These are phyloP conservation scores for Lordiphosa clarofinis DNA, from an alignment of 1,140 invertebrate species.

Conservation along the genomic window DNA sequence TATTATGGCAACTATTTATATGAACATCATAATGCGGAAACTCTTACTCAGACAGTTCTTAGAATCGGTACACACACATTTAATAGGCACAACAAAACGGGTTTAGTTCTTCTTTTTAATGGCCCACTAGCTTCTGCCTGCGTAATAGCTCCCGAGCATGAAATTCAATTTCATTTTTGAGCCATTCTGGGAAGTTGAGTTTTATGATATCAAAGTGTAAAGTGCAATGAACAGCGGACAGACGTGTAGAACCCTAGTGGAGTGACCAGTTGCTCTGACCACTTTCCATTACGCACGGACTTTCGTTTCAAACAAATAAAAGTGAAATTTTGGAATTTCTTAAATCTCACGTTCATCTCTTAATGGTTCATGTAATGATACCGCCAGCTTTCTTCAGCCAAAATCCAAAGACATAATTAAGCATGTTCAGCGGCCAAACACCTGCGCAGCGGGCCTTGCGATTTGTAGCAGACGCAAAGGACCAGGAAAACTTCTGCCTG, in stretches of 20 bases:
- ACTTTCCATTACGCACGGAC: conserved; percentile 46
- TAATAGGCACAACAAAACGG: conserved; percentile 41
- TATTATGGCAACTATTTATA: conserved; percentile 54
- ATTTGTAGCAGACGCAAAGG: conserved; percentile 3
- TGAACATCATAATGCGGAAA: conserved; percentile 51
- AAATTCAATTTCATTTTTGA: conserved; percentile 28
- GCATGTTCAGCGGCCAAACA: conserved; percentile 38
- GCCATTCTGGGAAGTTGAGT: conserved; percentile 55
- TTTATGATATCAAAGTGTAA: conserved; percentile 45
- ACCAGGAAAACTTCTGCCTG: conserved; percentile 9
- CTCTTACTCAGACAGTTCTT: conserved; percentile 51
- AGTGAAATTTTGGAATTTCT: conserved; percentile 50
- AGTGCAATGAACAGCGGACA: conserved; percentile 43
- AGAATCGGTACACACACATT: conserved; percentile 63
- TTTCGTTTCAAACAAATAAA: conserved; percentile 58
- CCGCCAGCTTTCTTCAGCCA: too few species aligned
- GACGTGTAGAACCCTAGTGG: conserved; percentile 5
- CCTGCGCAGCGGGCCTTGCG: conserved; percentile 58
- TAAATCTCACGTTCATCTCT: conserved; percentile 71
- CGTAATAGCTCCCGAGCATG: conserved; percentile 61
- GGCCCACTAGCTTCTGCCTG: conserved; percentile 23
- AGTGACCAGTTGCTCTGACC: conserved; percentile 5
- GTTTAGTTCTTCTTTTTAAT: conserved; percentile 9
- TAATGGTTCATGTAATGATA: conserved; percentile 40
- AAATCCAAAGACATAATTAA: conserved; percentile 22